Conservation (phyloP, 53 echinoderm and acorn worm species). For the Stichopus horrens region DNA sequence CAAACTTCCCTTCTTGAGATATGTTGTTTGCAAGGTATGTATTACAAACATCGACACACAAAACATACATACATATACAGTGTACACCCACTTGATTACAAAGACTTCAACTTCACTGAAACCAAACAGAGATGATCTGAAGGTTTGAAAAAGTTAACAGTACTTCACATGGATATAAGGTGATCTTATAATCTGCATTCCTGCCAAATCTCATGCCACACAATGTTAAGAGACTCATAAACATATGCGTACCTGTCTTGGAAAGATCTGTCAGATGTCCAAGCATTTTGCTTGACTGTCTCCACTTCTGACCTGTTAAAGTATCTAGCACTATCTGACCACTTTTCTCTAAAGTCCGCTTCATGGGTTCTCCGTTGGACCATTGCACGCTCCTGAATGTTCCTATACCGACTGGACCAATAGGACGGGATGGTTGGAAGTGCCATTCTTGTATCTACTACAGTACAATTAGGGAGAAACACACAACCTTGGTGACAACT, state of each 20-base stretch:
- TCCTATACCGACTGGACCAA: constrained; percentile 92
- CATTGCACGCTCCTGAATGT: constrained; percentile 89
- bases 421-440: constrained; percentile 88
- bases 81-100: too few relatives aligned
- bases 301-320: constrained; percentile 73
- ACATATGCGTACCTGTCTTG: constrained; percentile 65
- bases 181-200: background rate
- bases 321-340: constrained; percentile 74
- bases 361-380: constrained; percentile 81
- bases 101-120: too few relatives aligned
- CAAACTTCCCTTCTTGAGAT: too few relatives aligned
- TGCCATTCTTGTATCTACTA: constrained; percentile 58
- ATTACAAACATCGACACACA: too few relatives aligned
- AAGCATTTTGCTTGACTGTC: constrained; percentile 82
- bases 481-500: too few relatives aligned
- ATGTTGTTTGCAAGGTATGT: too few relatives aligned
- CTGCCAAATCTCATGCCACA: background rate
- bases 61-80: too few relatives aligned
- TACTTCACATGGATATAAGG: too few relatives aligned
- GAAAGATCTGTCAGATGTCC: constrained; percentile 91
- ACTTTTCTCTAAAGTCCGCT: constrained; percentile 83
- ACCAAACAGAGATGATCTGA: too few relatives aligned
- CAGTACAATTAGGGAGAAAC: background rate
- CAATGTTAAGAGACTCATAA: background rate
- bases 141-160: too few relatives aligned